These are phyloP conservation scores for Enteromius afrohamiltoni DNA, from an alignment of 2,797 vertebrate species.

Conservation along the genomic window DNA sequence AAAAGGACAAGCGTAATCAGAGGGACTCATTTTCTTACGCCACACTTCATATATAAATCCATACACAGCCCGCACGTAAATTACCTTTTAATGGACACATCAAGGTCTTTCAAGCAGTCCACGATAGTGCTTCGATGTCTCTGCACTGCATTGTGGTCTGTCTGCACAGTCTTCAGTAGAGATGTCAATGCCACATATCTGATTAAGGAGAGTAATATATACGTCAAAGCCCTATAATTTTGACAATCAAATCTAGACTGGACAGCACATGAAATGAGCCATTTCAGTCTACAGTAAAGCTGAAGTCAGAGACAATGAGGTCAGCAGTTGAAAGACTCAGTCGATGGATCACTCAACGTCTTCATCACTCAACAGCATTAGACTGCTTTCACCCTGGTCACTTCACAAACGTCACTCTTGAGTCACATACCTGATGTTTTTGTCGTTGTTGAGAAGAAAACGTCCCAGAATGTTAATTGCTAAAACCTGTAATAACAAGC, in stretches of 20 bases:
- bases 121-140: conserved; percentile 98
- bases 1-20: conserved; percentile 32
- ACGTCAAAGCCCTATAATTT: conserved; percentile 11
- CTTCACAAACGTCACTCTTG: not conserved
- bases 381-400: not conserved
- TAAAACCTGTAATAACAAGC: conserved; percentile 85
- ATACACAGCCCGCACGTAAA: not conserved
- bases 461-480: conserved; percentile 99
- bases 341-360: conserved; percentile 42
- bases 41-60: not conserved
- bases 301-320: conserved; percentile 31
- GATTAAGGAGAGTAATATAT: conserved; percentile 4
- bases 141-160: conserved; percentile 98
- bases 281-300: not conserved
- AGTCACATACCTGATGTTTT: conserved; percentile 89
- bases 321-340: conserved; percentile 34
- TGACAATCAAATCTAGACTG: not conserved
- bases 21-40: not conserved
- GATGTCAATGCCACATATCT: conserved; percentile 99
- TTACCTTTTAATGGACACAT: conserved; percentile 99
- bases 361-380: conserved; percentile 29
- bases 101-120: conserved; percentile 98
- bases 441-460: conserved; percentile 99
- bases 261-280: not conserved
- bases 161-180: conserved; percentile 98